phyloP scores from a whole-genome alignment of 92 coral and sea anemone species.

The Pocillopora grandis region DNA sequence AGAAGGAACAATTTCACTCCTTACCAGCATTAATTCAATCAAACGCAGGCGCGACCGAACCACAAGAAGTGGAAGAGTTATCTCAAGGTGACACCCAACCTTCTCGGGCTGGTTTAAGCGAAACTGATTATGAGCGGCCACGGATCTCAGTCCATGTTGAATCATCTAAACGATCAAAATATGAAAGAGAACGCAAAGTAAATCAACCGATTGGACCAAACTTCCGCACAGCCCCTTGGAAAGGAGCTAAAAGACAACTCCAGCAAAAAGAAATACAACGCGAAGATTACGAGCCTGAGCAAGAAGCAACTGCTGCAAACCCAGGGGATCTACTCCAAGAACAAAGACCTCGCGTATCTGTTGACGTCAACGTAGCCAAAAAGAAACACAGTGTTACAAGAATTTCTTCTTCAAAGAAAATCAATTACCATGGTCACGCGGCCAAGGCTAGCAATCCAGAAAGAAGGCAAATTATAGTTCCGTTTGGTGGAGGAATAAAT shows the following conservation, averaged over 20 bases:
- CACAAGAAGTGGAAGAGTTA: neutral
- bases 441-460: neutral
- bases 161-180: slow-evolving; percentile 24
- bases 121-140: slow-evolving; percentile 9
- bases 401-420: neutral
- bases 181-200: neutral
- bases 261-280: neutral
- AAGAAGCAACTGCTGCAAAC: neutral
- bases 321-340: neutral
- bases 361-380: slow-evolving; percentile 60
- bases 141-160: slow-evolving; percentile 36
- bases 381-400: slow-evolving; percentile 34
- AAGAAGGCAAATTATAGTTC: slow-evolving; percentile 44
- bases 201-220: neutral
- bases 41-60: neutral
- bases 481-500: slow-evolving; percentile 27
- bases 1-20: slow-evolving; percentile 2
- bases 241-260: slow-evolving; percentile 16
- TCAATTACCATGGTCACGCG: neutral
- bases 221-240: neutral
- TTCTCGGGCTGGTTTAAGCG: slow-evolving; percentile 5
- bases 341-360: slow-evolving; percentile 56
- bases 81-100: neutral
- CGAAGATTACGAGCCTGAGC: slow-evolving; percentile 1
- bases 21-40: neutral